Evolutionary conservation across 2,113 vertebrate species (phyloP).

Genomic region (Chloropsis hardwickii): DNA sequence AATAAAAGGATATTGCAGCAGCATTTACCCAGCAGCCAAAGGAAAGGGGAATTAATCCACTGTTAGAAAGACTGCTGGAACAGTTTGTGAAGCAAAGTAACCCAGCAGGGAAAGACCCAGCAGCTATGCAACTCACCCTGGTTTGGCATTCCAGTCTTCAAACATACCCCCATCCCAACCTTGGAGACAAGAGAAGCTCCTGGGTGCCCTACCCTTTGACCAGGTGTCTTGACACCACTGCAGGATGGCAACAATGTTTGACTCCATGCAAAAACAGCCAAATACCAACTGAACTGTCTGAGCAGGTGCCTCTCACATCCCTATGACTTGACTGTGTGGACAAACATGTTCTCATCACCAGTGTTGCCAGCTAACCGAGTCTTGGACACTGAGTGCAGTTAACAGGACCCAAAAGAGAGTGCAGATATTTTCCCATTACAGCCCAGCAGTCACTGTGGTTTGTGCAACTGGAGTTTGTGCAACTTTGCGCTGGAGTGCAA

Average conservation of each 20-base stretch:
- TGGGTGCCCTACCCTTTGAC: not conserved
- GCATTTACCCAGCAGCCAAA: not conserved
- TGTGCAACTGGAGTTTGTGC: too few species aligned
- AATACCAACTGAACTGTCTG: not conserved
- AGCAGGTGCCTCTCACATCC: not conserved
- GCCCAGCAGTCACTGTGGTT: not conserved
- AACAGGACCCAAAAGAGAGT: not conserved
- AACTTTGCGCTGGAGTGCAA: fast-evolving
- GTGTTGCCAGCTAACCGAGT: not conserved
- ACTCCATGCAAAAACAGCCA: not conserved
- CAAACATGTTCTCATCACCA: not conserved
- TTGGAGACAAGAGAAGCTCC: not conserved
- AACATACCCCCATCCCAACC: fast-evolving
- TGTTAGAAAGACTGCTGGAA: not conserved
- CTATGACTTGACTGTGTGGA: not conserved
- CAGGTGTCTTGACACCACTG: not conserved
- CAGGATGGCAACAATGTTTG: not conserved
- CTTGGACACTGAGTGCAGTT: not conserved
- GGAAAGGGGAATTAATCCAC: not conserved
- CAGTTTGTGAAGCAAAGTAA: not conserved
- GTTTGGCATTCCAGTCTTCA: not conserved
- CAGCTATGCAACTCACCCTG: not conserved
- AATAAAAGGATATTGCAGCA: not conserved
- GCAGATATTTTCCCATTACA: fast-evolving
- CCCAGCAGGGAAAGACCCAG: not conserved